Base-by-base conservation (phyloP, 2,797 vertebrate species). In the Enteromius radiatus region DNA sequence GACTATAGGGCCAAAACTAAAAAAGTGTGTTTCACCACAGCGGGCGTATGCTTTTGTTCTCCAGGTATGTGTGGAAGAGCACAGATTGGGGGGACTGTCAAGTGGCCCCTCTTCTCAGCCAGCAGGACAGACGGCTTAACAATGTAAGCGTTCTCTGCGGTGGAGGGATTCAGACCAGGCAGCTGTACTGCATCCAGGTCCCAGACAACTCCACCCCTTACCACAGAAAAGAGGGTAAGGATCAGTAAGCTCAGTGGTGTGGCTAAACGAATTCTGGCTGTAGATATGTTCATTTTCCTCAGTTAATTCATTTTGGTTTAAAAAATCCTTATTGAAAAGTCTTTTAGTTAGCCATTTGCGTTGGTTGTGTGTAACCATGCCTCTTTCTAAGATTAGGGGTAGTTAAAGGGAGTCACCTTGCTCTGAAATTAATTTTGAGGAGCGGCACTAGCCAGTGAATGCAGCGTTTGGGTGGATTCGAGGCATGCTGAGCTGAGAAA, bases 11-110 rank as follows among this genome's bases (percentile, higher is more conserved):
- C 49, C 61, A 9, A 61, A 68, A 70, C 81, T 47, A 82, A 84
- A 36, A 33, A 68, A 59, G 3, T 56, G 56, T 76, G 41, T 75
- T 70, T 76, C 52, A 67, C 83, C 69, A 15, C 80, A 82, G 61
- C 28, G 21, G 36, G 73, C 56, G 61, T 80, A 26, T 84, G 78
- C 43, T 81, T 36, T 28, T 23, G 84, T 85, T 19, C 12, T 78
- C n/a, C 89, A 99, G 98, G 90, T 98, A 95, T 86, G 92, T 92
- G 85, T 99, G 98, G 98, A 96, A 93, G 91, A 95, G 93, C 41
- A 96, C 97, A 5, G 96, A 96, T 86, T 99, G 98, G 98, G 96
- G 90, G 4, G 92, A 95, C 68, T 99, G 98, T 88, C 95, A 91
- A 47, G 93, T 96, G 36, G 91, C 94, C 85, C 92, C 96, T 19